Percentiles rank a stretch among this genome's conserved stretches.
phyloP scores from a whole-genome alignment of 1,140 invertebrate species.

The Apolygus lucorum region DNA sequence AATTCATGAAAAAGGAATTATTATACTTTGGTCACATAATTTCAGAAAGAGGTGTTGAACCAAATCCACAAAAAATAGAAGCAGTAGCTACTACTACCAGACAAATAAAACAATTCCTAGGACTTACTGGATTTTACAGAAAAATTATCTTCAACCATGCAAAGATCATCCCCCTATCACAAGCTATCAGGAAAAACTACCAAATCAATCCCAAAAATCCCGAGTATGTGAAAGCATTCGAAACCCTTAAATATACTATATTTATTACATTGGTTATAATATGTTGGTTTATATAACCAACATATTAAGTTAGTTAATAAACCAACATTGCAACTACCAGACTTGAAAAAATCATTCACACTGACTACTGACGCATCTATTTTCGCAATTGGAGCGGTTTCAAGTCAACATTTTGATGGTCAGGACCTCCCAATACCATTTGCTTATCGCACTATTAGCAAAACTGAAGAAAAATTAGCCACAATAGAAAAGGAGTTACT shows the following conservation, averaged over 20 bases:
- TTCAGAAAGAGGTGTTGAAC: too few relatives aligned
- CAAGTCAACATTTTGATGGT: conserved; percentile 35
- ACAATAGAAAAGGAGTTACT: too few relatives aligned
- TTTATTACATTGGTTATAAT: not conserved
- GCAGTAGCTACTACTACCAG: too few relatives aligned
- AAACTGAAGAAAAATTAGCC: conserved; percentile 40
- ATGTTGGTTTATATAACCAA: conserved; percentile 35
- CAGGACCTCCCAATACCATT: conserved; percentile 37
- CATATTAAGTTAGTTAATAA: conserved; percentile 35
- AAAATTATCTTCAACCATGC: too few relatives aligned
- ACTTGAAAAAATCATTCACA: conserved; percentile 33
- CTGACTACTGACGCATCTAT: conserved; percentile 32
- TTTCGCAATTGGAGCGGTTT: conserved; percentile 29
- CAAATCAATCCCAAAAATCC: not conserved
- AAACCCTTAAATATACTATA: too few relatives aligned
- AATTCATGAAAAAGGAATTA: conserved; percentile 33
- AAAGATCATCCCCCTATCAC: too few relatives aligned
- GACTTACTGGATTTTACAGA: conserved; percentile 31
- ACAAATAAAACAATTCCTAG: too few relatives aligned
- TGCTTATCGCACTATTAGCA: conserved; percentile 39
- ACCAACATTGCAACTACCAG: conserved; percentile 30
- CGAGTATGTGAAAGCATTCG: too few relatives aligned
- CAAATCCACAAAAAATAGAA: too few relatives aligned
- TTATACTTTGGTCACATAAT: too few relatives aligned
- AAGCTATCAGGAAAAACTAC: conserved; percentile 34